Base-by-base conservation (phyloP, 2,888 invertebrate genomes). In the Nomada hirtipes region DNA sequence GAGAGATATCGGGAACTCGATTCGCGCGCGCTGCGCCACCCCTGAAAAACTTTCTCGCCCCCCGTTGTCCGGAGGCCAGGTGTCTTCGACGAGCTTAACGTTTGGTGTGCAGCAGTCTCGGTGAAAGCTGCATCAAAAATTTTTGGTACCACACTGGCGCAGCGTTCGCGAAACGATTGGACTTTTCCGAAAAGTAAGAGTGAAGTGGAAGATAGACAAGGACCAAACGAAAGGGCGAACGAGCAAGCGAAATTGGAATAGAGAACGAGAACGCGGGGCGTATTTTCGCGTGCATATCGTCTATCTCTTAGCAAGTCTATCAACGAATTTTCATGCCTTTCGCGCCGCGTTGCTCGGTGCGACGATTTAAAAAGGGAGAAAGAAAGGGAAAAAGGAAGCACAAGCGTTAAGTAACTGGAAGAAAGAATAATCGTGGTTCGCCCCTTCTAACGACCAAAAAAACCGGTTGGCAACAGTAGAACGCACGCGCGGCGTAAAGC, bases 241-340 rank as follows among this genome's bases (percentile, higher is more conserved):
- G n/a, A 47, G 47, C 47, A 47, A 52, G 1, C 50, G 13, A 13
- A 20, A n/a, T 10, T 7, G 20, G 11, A 13, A 13, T 2, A 10
- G 23, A 53, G 13, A 59, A 29, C 57, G 36, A 23, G 23, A 42
- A 69, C 29, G 44, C 44, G 42, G 42, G 7, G 23, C 44, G 23
- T 13, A 18, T 3, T 26, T n/a, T 13, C 65, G 57, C 44, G 2
- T 50, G n/a, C 50, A 10, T 23, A 63, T 36, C 36, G 36, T 36
- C 36, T 36, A 36, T 36, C 52, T 44, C 26, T 82, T 82, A 84
- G 84, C 71, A 15, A 20, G 47, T 67, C 87, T 83, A 89, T 89
- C 89, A 90, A 89, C 90, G 91, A 91, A 90, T 89, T 88, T 88
- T 83, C 85, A 89, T 86, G 88, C 89, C 88, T 91, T 89, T 87